A percentile compares a stretch with the other conserved stretches of the same genome.
phyloP scores from a whole-genome alignment of 2,888 invertebrate genomes.

The Eupsilia transversa region DNA sequence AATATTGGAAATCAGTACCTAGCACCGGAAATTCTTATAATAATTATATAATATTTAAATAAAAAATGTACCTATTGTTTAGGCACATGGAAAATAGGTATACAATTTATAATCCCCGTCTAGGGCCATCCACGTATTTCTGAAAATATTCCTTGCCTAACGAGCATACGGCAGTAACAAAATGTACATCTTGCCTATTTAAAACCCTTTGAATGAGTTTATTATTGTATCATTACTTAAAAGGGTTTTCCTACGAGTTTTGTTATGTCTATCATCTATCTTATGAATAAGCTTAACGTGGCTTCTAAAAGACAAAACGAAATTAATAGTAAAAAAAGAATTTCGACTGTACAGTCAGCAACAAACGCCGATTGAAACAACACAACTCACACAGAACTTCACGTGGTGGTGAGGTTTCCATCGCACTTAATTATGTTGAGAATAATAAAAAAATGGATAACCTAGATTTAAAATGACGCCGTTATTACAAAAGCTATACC shows the following conservation, averaged over 20 bases:
- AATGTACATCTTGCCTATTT: not conserved
- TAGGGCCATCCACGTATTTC: not conserved
- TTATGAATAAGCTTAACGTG: constrained; percentile 3
- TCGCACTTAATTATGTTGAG: not conserved
- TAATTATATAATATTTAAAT: not conserved
- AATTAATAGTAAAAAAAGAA: not conserved
- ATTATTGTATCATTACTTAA: not conserved
- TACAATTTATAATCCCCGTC: not conserved
- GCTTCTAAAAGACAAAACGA: not conserved
- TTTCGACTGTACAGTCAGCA: constrained; percentile 1
- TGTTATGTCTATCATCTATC: not conserved
- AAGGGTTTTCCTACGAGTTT: constrained; percentile 15
- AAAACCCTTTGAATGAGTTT: not conserved
- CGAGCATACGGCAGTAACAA: not conserved
- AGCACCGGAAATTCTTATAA: not conserved
- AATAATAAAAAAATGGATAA: not conserved
- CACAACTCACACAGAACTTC: not conserved
- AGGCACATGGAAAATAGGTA: not conserved
- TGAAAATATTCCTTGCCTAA: not conserved
- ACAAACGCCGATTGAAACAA: constrained; percentile 7
- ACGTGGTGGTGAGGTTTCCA: not conserved
- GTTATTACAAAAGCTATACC: too few relatives aligned
- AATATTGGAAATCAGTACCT: not conserved
- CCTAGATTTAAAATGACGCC: not conserved
- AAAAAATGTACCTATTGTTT: not conserved